Conservation (phyloP, 2,797 vertebrate genomes). For the Ispidina picta region DNA sequence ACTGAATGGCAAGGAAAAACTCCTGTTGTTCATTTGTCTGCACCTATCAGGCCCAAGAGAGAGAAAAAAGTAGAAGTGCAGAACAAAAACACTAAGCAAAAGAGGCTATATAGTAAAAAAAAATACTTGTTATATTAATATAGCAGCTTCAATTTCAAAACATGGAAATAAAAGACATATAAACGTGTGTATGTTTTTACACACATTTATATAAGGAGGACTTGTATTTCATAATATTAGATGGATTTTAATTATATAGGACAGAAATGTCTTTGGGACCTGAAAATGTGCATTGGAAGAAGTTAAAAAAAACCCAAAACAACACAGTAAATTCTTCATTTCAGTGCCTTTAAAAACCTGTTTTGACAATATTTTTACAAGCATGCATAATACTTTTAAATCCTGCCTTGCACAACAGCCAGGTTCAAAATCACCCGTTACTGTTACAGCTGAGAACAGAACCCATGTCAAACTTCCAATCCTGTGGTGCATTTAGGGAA, state of each 20-base stretch:
- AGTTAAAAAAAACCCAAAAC: no score
- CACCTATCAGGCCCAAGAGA: background rate
- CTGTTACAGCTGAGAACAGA: no score
- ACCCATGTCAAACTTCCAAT: no score
- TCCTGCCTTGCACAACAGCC: no score
- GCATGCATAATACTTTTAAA: no score
- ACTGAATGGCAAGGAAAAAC: constrained; percentile 13
- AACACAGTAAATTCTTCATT: no score
- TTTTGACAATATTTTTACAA: no score
- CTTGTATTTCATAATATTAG: background rate
- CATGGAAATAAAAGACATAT: background rate
- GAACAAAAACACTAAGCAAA: background rate
- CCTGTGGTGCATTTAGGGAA: no score
- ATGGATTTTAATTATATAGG: background rate
- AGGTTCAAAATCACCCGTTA: no score
- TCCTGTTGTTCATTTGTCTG: background rate
- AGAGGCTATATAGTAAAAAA: background rate
- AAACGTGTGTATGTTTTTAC: background rate
- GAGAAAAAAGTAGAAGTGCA: background rate
- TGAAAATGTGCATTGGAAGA: no score
- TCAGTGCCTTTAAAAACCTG: no score
- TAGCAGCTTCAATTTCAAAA: background rate
- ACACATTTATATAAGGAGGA: background rate
- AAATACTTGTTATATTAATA: background rate
- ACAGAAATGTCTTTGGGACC: background rate